Evolutionary conservation across 2,797 vertebrate genomes (phyloP).

Genomic region (Setipinna tenuifilis): DNA sequence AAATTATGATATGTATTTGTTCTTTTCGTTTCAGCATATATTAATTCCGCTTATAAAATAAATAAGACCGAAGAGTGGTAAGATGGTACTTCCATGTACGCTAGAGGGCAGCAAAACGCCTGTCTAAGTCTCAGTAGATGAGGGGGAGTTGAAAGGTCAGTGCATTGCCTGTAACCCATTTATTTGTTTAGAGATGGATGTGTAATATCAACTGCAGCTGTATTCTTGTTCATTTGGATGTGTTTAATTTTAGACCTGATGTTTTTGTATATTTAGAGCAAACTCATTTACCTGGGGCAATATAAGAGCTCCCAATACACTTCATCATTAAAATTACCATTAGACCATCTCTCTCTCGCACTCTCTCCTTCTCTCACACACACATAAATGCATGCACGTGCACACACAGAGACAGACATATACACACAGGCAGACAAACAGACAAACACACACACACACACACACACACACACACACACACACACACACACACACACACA

Average conservation of each 20-base stretch:
- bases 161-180: neutral
- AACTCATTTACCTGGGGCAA: neutral
- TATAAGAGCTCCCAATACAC: too few species aligned
- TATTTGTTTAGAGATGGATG: neutral
- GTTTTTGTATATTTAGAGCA: neutral
- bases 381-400: too few species aligned
- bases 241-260: neutral
- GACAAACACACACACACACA: neutral
- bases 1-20: neutral
- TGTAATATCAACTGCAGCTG: neutral
- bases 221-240: neutral
- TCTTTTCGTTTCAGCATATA: neutral
- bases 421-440: neutral
- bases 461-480: slow-evolving; percentile 35
- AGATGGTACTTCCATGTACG: neutral
- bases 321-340: neutral
- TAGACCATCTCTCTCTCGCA: too few species aligned
- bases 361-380: neutral
- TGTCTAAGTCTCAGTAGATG: neutral
- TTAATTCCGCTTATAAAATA: neutral
- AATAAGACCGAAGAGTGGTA: too few species aligned
- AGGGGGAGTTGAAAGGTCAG: neutral
- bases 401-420: neutral
- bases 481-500: slow-evolving; percentile 33
- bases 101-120: slow-evolving; percentile 5